These are phyloP conservation scores for Coreoperca whiteheadi DNA, from an alignment of 2,113 vertebrate species.

Conservation along the genomic window DNA sequence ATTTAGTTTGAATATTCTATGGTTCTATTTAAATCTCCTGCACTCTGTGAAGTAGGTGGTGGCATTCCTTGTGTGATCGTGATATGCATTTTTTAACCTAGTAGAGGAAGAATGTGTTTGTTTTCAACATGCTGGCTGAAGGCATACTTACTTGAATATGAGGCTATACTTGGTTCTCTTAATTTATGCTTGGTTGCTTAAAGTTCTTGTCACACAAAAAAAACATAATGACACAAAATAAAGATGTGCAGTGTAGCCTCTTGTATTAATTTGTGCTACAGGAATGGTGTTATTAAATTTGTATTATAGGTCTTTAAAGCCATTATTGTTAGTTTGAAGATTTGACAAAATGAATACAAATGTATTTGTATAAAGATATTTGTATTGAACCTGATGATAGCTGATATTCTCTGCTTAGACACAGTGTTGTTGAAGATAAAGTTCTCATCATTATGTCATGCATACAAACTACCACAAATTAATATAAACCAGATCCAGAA, in stretches of 20 bases:
- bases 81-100: constrained; percentile 3
- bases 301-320: background rate
- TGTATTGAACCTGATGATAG: background rate
- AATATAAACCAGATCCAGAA: no score
- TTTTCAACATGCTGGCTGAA: background rate
- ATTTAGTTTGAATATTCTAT: background rate
- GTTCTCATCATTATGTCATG: no score
- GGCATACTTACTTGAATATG: background rate
- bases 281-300: background rate
- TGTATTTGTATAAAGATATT: background rate
- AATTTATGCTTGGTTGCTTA: background rate
- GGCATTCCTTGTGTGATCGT: background rate
- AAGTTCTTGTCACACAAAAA: background rate
- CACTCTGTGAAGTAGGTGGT: background rate
- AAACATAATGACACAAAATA: background rate
- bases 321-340: no score
- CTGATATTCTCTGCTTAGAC: background rate
- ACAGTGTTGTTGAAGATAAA: no score
- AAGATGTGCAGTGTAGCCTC: background rate
- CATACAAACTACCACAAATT: no score
- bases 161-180: background rate
- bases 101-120: background rate
- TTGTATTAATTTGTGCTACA: background rate
- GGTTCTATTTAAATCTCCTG: background rate
- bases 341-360: no score